A percentile compares a stretch with the other conserved stretches of the same genome.
phyloP scores from a whole-genome alignment of 2,113 vertebrate genomes.

The Gymnorhina tibicen region DNA sequence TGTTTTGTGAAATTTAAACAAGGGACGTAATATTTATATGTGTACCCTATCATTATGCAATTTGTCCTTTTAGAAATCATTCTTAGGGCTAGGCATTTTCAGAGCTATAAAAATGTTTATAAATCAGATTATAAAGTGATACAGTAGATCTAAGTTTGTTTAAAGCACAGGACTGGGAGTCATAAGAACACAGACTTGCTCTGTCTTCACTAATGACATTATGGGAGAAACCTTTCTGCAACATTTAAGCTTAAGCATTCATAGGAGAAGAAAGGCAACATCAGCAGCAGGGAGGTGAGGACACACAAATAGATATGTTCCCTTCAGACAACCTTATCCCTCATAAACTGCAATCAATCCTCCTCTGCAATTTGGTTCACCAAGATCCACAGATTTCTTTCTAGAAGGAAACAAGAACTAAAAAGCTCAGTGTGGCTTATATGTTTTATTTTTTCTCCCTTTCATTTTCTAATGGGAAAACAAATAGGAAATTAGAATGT shows the following conservation, averaged over 20 bases:
- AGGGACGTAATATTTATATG: neutral
- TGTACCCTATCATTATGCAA: neutral
- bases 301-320: neutral
- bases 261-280: neutral
- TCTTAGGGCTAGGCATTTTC: slow-evolving; percentile 1
- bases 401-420: neutral
- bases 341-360: neutral
- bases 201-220: neutral
- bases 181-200: neutral
- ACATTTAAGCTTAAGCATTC: neutral
- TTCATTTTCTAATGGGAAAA: neutral
- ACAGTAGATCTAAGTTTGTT: neutral
- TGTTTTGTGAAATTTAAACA: slow-evolving; percentile 33
- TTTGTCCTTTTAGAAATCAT: slow-evolving; percentile 16
- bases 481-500: neutral
- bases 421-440: neutral
- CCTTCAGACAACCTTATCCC: neutral
- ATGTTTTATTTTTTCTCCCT: neutral
- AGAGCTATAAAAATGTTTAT: neutral
- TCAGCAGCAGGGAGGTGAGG: neutral
- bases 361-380: neutral
- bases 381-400: neutral
- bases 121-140: neutral
- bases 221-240: neutral
- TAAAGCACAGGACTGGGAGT: neutral